Base-by-base conservation (phyloP, 2,888 invertebrate species). In the Tetranychus piercei region DNA sequence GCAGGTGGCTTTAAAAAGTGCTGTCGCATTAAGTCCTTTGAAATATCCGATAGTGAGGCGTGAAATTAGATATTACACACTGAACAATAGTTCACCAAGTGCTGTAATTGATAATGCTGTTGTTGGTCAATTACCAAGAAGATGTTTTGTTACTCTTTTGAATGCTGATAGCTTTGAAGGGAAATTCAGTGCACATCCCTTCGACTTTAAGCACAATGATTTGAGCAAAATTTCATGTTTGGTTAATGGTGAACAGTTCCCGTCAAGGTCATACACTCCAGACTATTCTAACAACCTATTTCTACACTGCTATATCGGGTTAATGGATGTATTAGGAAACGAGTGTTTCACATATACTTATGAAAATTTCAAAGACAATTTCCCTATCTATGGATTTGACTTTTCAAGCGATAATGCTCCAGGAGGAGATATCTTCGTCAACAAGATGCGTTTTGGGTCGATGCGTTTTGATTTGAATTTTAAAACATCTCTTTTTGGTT, bases 101-200 rank as follows among this genome's bases (percentile, higher is more conserved):
- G 65, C 20, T 9, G n/a, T 67, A n/a, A 44, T 75, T 5, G 75
- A 75, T 9, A 73, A 75, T 44, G 34, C 44, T 8, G 43, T 73
- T 6, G 11, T 43, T 73, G 75, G 75, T 18, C 70, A 55, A 44
- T n/a, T 75, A 4, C 75, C 73, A 8, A 70, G 73, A 20, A 23
- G 73, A 6, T 11, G 43, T 9, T 73, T 67, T 23, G 1, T 73
- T 11, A 45, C 71, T 1, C 70, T 73, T 11, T 43, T 71, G 15
- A 9, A 22, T 22, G 73, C 73, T 70, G 43, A 23, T 9, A 69
- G 73, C 5, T 75, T 44, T 23, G 45, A n/a, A 11, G 75, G 75
- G 18, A 9, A 8, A 4, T 55, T 45, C 11, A 55, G 1, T 0
- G n/a, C 69, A 20, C 55, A 73, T 22, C 75, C 75, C 8, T 75